A percentile compares a stretch with the other conserved stretches of the same genome.
Evolutionary conservation across 1,140 invertebrate genomes (phyloP).

Genomic region (Mizuhopecten yessoensis): DNA sequence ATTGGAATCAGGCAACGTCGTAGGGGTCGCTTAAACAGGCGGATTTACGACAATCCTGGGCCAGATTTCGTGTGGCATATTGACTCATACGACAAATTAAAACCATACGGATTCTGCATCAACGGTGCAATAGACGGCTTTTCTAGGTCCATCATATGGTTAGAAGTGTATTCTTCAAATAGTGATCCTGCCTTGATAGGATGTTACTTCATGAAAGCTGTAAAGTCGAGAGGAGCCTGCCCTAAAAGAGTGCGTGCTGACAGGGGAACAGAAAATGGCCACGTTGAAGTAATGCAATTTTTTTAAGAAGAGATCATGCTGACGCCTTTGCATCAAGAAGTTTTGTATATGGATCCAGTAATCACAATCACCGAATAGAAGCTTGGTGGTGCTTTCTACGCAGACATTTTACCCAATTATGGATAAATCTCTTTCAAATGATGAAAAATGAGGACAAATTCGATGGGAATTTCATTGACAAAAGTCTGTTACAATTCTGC

Average conservation of each 20-base stretch:
- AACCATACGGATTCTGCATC: conserved; percentile 75
- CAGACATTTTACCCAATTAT: background rate
- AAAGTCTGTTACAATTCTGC: conserved; percentile 48
- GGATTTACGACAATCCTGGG: conserved; percentile 65
- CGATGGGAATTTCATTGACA: conserved; percentile 41
- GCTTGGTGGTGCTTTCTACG: conserved; percentile 37
- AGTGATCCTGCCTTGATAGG: conserved; percentile 65
- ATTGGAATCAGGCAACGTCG: conserved; percentile 41
- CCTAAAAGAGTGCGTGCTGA: conserved; percentile 43
- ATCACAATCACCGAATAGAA: conserved; percentile 42
- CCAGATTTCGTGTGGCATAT: conserved; percentile 76
- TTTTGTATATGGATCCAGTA: conserved; percentile 46
- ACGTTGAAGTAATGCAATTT: conserved; percentile 45
- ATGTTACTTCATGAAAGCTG: conserved; percentile 63
- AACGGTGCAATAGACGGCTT: conserved; percentile 55
- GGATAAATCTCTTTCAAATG: conserved; percentile 42
- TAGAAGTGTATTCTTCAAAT: conserved; percentile 68
- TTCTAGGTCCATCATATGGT: conserved; percentile 70
- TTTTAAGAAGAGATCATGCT: conserved; percentile 4
- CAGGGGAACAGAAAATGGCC: conserved; percentile 40
- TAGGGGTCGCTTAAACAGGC: conserved; percentile 44
- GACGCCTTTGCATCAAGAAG: background rate
- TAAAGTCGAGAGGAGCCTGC: conserved; percentile 46
- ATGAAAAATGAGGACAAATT: background rate
- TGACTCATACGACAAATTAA: conserved; percentile 78